phyloP scores from a whole-genome alignment of 2,113 vertebrate species.

The Mormoops blainvillei region DNA sequence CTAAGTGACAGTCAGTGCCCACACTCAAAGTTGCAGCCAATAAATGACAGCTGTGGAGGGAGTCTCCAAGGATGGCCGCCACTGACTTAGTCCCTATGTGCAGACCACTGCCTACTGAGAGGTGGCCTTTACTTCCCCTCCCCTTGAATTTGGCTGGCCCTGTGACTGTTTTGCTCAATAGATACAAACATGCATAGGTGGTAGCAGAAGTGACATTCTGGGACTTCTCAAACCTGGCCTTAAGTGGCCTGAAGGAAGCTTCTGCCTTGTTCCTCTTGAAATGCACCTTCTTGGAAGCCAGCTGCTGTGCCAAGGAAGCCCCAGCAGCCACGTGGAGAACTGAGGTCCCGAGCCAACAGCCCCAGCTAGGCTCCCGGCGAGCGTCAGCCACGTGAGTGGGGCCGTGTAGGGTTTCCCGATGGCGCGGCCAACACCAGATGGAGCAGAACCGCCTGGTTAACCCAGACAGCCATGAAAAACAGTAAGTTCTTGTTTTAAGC shows the following conservation, averaged over 20 bases:
- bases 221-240: neutral
- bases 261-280: neutral
- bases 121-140: neutral
- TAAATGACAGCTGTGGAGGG: neutral
- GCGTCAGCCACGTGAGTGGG: neutral
- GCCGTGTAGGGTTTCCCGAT: neutral
- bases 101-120: neutral
- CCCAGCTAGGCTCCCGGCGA: neutral
- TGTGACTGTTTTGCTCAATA: neutral
- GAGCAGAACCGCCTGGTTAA: neutral
- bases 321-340: neutral
- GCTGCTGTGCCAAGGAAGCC: neutral
- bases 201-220: neutral
- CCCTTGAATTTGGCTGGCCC: neutral
- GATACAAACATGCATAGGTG: too few species aligned
- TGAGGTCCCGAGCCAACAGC: neutral
- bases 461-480: neutral
- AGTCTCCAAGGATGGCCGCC: neutral
- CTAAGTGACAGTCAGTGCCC: neutral
- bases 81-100: accelerated
- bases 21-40: neutral
- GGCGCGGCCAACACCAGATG: neutral
- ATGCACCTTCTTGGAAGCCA: neutral
- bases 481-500: neutral
- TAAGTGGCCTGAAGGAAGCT: neutral